Percentiles rank a stretch among this genome's conserved stretches.
Conservation (phyloP, 1,140 invertebrate genomes). For the Drosophila hydei region DNA sequence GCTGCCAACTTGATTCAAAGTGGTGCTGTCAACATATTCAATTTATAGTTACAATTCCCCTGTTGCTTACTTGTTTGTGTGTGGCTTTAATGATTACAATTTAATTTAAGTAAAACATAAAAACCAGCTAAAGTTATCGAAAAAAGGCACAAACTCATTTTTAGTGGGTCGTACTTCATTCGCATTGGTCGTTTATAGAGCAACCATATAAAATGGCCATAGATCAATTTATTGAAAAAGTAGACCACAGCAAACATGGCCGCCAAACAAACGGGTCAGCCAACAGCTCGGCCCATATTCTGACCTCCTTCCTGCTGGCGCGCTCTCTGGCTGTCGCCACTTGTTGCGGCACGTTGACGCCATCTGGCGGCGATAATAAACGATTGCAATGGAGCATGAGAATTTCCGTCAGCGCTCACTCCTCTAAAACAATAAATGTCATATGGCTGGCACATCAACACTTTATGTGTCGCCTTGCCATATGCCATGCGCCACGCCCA, state of each 20-base stretch:
- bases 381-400: constrained; percentile 18
- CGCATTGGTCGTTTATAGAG: constrained; percentile 17
- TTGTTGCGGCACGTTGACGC: constrained; percentile 64
- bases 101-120: too few relatives aligned
- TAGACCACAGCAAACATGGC: constrained; percentile 3
- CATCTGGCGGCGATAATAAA: constrained; percentile 73
- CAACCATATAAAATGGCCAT: constrained; percentile 47
- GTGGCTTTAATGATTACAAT: too few relatives aligned
- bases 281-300: not conserved
- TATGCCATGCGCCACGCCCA: constrained; percentile 22
- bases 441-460: constrained; percentile 79
- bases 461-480: constrained; percentile 67
- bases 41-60: too few relatives aligned
- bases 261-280: not conserved
- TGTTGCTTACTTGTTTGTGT: too few relatives aligned
- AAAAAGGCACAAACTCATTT: not conserved
- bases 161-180: not conserved
- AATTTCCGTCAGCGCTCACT: constrained; percentile 19
- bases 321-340: constrained; percentile 19
- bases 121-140: not conserved
- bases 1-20: not conserved
- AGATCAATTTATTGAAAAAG: constrained; percentile 41
- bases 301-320: not conserved
- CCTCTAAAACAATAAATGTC: constrained; percentile 74
- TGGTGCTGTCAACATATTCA: not conserved